Base-by-base conservation (phyloP, 64 coral and sea anemone genomes). In the Platygyra sinensis region DNA sequence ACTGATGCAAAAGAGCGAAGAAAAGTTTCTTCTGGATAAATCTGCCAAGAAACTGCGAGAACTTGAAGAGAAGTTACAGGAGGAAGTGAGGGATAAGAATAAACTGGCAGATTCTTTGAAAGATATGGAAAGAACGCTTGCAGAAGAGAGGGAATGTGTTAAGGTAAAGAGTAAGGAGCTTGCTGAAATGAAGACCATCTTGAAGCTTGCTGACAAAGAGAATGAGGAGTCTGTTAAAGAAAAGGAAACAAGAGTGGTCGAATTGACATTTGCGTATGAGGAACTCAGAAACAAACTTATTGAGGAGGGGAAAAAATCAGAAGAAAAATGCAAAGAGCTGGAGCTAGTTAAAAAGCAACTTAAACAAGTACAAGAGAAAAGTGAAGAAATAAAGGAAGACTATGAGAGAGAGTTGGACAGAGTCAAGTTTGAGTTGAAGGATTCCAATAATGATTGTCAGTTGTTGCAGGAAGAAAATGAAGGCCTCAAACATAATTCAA, bases 351-450 rank as follows among this genome's bases (percentile, higher is more conserved):
- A 91, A 10, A 62, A 30, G 12, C 36, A 92, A 33, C 33, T 86
- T 10, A 86, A 86, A 64, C 73, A 86, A 67, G 59, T 30, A 20
- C 30, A 78, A 27, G 79, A 90, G 22, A 36, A 38, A 17, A 28
- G 28, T 32, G 77, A 55, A 39, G 80, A 72, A 5, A 25, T 90
- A 54, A 73, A 81, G 52, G 76, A 92, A 20, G 52, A 77, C 8
- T 62, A 77, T 13, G 80, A 86, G 30, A 61, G 61, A 72, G 90
- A 92, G 60, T 19, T 86, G 16, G 90, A 92, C n/a, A 15, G 38
- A 11, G 20, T 85, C 0, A 85, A 85, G 38, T 85, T 85, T 29
- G 81, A 85, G 31, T 24, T 85, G 11, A 33, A 60, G 5, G 81
- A 85, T 85, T 46, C 81, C 20, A 85, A 71, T 36, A 85, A 25